These are phyloP conservation scores for Stratiolaelaps scimitus DNA, from an alignment of 1,140 invertebrate genomes.

Conservation along the genomic window DNA sequence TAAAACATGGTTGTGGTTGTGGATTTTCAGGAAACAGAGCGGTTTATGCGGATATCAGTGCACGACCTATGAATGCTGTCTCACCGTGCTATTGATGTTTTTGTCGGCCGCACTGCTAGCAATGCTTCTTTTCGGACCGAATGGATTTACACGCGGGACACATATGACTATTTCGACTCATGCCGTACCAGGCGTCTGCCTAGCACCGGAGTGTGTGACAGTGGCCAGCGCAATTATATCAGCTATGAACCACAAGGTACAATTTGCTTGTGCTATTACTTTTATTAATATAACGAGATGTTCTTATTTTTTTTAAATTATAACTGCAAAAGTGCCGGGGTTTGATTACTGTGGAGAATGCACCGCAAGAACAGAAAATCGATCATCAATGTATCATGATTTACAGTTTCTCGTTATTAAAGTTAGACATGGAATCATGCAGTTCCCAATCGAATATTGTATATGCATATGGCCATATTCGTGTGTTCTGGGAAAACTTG, in stretches of 20 bases:
- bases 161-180: conserved; percentile 24
- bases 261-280: too few relatives aligned
- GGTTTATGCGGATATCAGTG: neutral
- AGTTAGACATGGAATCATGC: too few relatives aligned
- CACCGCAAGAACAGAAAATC: neutral
- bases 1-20: conserved; percentile 32
- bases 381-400: neutral
- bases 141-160: conserved; percentile 1
- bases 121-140: conserved; percentile 32
- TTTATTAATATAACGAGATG: too few relatives aligned
- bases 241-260: conserved; percentile 58
- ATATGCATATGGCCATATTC: too few relatives aligned
- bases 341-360: neutral
- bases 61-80: conserved; percentile 28
- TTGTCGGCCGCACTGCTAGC: conserved; percentile 30
- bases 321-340: neutral
- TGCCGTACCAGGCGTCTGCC: conserved; percentile 46
- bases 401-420: too few relatives aligned
- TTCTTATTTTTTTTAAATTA: too few relatives aligned
- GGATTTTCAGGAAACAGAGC: conserved; percentile 31
- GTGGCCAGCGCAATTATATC: conserved; percentile 69
- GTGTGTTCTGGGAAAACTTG: too few relatives aligned
- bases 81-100: conserved; percentile 20
- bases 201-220: conserved; percentile 68
- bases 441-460: too few relatives aligned